Evolutionary conservation across 92 coral and sea anemone genomes (phyloP), one percentile per base, ranked within the genome.

Genomic region (Zoanthus gigantus): DNA sequence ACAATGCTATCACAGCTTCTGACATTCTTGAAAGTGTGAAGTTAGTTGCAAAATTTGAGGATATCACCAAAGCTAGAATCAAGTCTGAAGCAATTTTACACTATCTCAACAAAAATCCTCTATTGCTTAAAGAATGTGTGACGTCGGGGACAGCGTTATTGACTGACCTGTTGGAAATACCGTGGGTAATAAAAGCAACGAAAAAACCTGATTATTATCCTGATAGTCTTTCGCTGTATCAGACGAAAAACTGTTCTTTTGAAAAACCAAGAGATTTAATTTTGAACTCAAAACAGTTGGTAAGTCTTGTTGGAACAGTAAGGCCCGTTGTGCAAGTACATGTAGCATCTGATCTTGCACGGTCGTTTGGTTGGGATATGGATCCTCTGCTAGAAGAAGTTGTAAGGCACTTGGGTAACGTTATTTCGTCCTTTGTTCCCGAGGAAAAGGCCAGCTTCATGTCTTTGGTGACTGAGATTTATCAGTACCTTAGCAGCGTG

Each of bases 391-490:
- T 82, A 0, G 60, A 28, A 6, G 93, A 92, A 34, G 98, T 92
- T 16, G 69, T 90, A 5, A 23, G 47, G 31, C 92, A 94, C 37
- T 87, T 94, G 32, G 77, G 66, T 42, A 84, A 86, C 11, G 92
- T 94, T 7, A 72, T 66, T 37, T n/a, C 60, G 7, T 86, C 76
- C 50, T 94, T 89, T 73, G 88, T 57, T 53, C 45, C 31, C 7
- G 85, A 87, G 6, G 94, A 94, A 65, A 94, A 94, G 74, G 87
- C 89, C 16, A 78, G 42, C 57, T 94, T 88, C 68, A 87, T 94
- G 32, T 10, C 74, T 42, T 78, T 89, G 15, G 75, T 82, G 13
- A 53, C 88, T 31, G 92, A 83, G 73, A 89, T 94, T 72, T 94
- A 94, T 66, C 52, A 85, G 0, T 91, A 66, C 54, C 86, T 94